phyloP scores from a whole-genome alignment of 2,888 invertebrate genomes.

The Caradrina clavipalpis region DNA sequence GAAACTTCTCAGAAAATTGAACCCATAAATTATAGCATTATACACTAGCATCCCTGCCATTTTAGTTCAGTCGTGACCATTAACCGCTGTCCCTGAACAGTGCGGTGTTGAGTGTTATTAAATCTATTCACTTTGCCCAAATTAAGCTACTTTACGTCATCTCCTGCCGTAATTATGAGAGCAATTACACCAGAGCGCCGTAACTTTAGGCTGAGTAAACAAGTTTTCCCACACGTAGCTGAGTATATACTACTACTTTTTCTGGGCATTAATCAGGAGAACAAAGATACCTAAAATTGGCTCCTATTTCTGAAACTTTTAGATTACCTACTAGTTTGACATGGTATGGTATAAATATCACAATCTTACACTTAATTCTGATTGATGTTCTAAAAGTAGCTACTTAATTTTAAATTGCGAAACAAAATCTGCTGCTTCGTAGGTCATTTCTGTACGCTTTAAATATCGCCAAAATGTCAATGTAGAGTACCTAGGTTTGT shows the following conservation, averaged over 20 bases:
- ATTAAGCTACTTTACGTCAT: slow-evolving; percentile 56
- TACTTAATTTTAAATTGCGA: too few species aligned
- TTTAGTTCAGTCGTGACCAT: slow-evolving; percentile 57
- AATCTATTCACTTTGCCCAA: slow-evolving; percentile 44
- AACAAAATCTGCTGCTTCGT: too few species aligned
- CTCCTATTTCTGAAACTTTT: neutral
- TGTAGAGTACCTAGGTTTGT: too few species aligned
- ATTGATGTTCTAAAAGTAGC: neutral
- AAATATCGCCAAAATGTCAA: too few species aligned
- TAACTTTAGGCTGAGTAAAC: slow-evolving; percentile 35
- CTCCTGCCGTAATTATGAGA: slow-evolving; percentile 62
- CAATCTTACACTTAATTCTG: neutral
- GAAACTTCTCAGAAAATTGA: slow-evolving; percentile 19
- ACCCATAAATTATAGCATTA: slow-evolving; percentile 13
- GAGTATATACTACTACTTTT: neutral
- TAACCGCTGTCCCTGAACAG: slow-evolving; percentile 71
- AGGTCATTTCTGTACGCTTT: too few species aligned
- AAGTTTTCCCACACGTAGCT: slow-evolving; percentile 52
- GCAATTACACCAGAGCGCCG: slow-evolving; percentile 56
- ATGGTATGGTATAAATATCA: neutral
- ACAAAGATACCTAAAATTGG: neutral
- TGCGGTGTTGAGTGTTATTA: slow-evolving; percentile 57
- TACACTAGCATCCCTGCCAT: slow-evolving; percentile 23
- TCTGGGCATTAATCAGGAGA: neutral
- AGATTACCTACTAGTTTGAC: neutral